Evolutionary conservation across 1,140 invertebrate genomes (phyloP).

Genomic region (Drosophila obscura): DNA sequence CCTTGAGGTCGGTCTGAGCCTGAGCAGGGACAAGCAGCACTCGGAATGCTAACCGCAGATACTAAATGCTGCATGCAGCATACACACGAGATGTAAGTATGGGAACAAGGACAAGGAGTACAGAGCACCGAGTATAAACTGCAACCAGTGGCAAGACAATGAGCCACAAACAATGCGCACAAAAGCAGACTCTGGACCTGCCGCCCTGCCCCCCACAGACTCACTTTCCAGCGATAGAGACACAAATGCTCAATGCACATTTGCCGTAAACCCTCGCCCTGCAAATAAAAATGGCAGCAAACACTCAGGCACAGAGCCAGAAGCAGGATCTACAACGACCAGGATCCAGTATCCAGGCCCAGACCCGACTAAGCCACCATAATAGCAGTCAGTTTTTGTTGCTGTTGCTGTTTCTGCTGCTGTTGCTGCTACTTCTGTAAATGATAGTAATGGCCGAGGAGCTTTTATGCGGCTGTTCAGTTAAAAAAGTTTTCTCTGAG

Average conservation of each 20-base stretch:
- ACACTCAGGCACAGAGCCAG: constrained; percentile 51
- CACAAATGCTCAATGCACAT: constrained; percentile 65
- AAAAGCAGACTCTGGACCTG: not conserved
- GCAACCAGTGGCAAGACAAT: constrained; percentile 38
- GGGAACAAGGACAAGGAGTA: not conserved
- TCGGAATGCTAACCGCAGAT: constrained; percentile 47
- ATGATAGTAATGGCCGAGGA: constrained; percentile 74
- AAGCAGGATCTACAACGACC: not conserved
- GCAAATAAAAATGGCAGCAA: constrained; percentile 77
- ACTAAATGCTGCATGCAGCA: constrained; percentile 24
- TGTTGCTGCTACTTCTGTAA: constrained; percentile 43
- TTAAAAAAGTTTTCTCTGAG: constrained; percentile 75
- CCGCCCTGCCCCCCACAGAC: constrained; percentile 7
- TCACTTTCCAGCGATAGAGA: constrained; percentile 34
- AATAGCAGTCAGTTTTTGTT: constrained; percentile 46
- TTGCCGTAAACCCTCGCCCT: constrained; percentile 56
- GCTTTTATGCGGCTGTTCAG: constrained; percentile 66
- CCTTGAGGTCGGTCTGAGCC: too few relatives aligned
- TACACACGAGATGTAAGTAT: not conserved
- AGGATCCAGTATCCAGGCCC: not conserved
- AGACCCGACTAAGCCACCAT: constrained; percentile 34
- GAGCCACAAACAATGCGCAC: constrained; percentile 53
- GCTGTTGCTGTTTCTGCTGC: constrained; percentile 21
- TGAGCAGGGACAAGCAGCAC: constrained; percentile 6
- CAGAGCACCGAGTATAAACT: too few relatives aligned